These are phyloP conservation scores for Eclectus roratus DNA, from an alignment of 2,113 vertebrate species.

Conservation along the genomic window DNA sequence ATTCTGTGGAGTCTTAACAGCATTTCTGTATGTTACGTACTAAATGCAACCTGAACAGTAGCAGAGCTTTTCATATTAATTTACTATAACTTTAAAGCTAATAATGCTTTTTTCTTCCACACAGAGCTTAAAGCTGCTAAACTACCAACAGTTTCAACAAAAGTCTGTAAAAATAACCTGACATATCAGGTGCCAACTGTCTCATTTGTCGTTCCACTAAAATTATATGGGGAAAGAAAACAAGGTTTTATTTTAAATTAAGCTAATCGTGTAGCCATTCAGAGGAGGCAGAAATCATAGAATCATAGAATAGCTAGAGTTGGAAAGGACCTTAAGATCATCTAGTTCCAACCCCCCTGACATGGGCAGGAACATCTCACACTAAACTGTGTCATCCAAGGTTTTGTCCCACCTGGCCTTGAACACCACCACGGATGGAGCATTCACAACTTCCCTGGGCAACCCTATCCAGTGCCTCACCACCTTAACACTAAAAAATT, in stretches of 20 bases:
- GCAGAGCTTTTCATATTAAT: background rate
- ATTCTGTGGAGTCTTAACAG: background rate
- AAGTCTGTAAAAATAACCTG: background rate
- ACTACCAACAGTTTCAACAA: background rate
- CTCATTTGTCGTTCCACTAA: background rate
- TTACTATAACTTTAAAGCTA: slow-evolving; percentile 13
- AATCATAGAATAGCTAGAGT: too few species aligned
- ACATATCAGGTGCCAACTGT: background rate
- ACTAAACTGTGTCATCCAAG: too few species aligned
- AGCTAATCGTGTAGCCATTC: background rate
- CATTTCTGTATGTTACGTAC: background rate
- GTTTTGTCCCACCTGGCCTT: too few species aligned
- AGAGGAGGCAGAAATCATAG: background rate
- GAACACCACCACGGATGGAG: too few species aligned
- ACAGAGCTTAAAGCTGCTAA: slow-evolving; percentile 7
- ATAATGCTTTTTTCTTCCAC: background rate
- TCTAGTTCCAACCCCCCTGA: too few species aligned
- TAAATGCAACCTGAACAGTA: background rate
- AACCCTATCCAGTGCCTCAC: too few species aligned
- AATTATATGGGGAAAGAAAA: background rate
- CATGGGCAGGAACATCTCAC: too few species aligned
- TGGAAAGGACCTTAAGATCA: too few species aligned
- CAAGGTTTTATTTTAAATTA: slow-evolving; percentile 20
- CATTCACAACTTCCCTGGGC: too few species aligned
- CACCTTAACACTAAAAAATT: too few species aligned